Conservation (phyloP, 2,888 invertebrate genomes). For the Lepidocyrtoides sp. region DNA sequence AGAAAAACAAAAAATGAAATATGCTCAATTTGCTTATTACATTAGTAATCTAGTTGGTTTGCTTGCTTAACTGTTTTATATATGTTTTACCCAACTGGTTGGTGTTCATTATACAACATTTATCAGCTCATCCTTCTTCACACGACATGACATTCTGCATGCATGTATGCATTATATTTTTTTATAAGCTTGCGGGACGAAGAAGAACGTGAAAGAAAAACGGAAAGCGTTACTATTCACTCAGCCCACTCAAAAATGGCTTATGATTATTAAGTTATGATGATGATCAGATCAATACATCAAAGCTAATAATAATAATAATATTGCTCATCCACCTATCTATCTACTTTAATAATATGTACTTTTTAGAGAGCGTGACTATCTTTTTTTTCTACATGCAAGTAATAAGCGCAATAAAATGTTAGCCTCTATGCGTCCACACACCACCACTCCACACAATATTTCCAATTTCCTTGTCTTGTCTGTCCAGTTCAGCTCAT, state of each 20-base stretch:
- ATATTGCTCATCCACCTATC: constrained; percentile 31
- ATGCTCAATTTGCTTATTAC: constrained; percentile 79
- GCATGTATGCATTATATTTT: too few relatives aligned
- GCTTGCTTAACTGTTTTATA: constrained; percentile 9
- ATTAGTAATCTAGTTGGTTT: constrained; percentile 62
- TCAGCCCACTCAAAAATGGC: neutral
- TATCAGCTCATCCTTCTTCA: constrained; percentile 64
- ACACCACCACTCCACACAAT: too few relatives aligned
- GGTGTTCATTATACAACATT: constrained; percentile 54
- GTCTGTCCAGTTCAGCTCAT: too few relatives aligned
- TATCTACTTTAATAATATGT: neutral
- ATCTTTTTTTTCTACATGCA: constrained; percentile 11
- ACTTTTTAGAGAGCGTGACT: neutral
- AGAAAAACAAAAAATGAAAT: constrained; percentile 64
- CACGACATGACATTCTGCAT: constrained; percentile 37
- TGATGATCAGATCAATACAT: constrained; percentile 36
- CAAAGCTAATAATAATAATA: constrained; percentile 41
- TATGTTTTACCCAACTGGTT: too few relatives aligned
- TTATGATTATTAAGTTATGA: constrained; percentile 49
- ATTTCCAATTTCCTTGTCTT: too few relatives aligned
- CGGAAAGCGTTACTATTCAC: neutral
- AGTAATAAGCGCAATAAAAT: too few relatives aligned
- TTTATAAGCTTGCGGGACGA: too few relatives aligned
- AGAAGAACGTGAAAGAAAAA: neutral
- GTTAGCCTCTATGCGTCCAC: too few relatives aligned